Percentiles rank a stretch among this genome's conserved stretches.
These are phyloP conservation scores for Synanthedon formicaeformis DNA, from an alignment of 2,888 invertebrate species.

Conservation along the genomic window DNA sequence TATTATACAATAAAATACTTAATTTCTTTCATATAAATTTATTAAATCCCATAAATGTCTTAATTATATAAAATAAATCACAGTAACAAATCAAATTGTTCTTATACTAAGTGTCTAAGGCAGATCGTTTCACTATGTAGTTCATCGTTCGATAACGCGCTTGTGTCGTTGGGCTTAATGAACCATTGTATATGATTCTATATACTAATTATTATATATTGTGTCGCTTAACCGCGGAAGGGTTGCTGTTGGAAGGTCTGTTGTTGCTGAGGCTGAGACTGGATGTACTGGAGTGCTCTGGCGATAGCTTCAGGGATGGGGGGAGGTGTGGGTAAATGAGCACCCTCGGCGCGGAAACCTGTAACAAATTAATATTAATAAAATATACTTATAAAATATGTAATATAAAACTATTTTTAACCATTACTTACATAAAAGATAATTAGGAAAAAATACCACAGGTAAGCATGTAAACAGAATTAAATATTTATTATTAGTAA, in stretches of 20 bases:
- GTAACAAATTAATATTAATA: slow-evolving; percentile 10
- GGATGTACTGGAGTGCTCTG: slow-evolving; percentile 60
- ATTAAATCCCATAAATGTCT: slow-evolving; percentile 15
- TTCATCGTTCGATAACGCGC: slow-evolving; percentile 2
- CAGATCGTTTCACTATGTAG: slow-evolving; percentile 14
- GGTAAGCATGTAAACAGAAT: too few species aligned
- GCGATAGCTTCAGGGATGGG: slow-evolving; percentile 72
- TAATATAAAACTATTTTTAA: too few species aligned
- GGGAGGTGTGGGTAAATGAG: slow-evolving; percentile 73
- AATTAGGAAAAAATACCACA: too few species aligned
- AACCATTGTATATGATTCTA: neutral
- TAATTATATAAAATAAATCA: slow-evolving; percentile 49
- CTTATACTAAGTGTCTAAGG: slow-evolving; percentile 16
- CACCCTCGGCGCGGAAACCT: slow-evolving; percentile 74
- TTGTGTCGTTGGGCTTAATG: neutral
- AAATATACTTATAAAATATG: neutral
- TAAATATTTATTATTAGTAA: too few species aligned
- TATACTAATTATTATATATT: neutral
- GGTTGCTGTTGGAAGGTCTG: slow-evolving; percentile 28
- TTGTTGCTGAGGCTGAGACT: slow-evolving; percentile 40
- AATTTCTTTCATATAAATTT: too few species aligned
- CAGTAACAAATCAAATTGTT: slow-evolving; percentile 44
- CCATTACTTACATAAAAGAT: too few species aligned
- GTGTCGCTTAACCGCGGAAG: slow-evolving; percentile 41
- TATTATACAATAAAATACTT: too few species aligned